phyloP scores from a whole-genome alignment of 2,888 invertebrate species.

The Athetis lepigone region DNA sequence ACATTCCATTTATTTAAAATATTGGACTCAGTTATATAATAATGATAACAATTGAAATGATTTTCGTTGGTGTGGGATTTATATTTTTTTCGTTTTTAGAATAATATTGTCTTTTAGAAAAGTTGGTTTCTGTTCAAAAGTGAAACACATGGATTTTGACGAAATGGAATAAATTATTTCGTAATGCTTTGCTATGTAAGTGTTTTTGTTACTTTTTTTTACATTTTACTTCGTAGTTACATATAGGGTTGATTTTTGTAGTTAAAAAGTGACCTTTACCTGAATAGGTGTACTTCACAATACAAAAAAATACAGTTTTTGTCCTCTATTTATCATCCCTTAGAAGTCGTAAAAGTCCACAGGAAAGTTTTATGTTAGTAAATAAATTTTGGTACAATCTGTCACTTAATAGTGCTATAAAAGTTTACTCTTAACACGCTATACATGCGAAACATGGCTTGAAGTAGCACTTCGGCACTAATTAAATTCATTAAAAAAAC shows the following conservation, averaged over 20 bases:
- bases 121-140: slow-evolving; percentile 31
- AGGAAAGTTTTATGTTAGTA: slow-evolving; percentile 13
- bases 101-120: neutral
- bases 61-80: neutral
- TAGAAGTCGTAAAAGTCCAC: slow-evolving; percentile 13
- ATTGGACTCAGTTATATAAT: neutral
- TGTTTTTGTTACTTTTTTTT: slow-evolving; percentile 48
- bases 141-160: slow-evolving; percentile 58
- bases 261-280: neutral
- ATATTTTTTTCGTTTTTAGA: neutral
- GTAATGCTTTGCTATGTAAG: slow-evolving; percentile 88
- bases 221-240: neutral
- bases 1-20: neutral
- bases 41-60: neutral
- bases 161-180: slow-evolving; percentile 69
- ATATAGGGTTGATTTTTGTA: neutral
- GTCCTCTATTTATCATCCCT: neutral
- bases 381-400: slow-evolving; percentile 15
- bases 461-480: slow-evolving; percentile 30
- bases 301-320: too few relatives aligned
- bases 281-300: too few relatives aligned
- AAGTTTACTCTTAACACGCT: slow-evolving; percentile 11
- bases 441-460: slow-evolving; percentile 14
- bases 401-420: slow-evolving; percentile 27
- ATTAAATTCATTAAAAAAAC: slow-evolving; percentile 14